Percentiles rank a stretch among this genome's conserved stretches.
Conservation (phyloP, 2,888 invertebrate species). For the Buathra laborator region DNA sequence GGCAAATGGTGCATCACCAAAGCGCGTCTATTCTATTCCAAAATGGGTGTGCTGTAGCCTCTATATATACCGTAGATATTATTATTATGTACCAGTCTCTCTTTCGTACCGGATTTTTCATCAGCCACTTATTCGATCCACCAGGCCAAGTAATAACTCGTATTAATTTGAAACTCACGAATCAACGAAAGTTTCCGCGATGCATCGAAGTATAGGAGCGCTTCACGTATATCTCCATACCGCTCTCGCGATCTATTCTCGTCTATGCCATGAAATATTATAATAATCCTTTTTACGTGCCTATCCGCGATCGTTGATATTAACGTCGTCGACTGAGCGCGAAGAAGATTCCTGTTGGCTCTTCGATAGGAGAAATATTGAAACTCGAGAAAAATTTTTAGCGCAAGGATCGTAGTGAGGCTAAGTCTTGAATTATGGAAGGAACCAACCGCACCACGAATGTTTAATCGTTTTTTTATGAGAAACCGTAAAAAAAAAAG, state of each 20-base stretch:
- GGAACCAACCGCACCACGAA: constrained; percentile 9
- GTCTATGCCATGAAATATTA: constrained; percentile 15
- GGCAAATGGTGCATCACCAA: constrained; percentile 79
- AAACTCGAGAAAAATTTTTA: neutral
- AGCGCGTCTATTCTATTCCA: constrained; percentile 73
- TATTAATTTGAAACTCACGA: constrained; percentile 74
- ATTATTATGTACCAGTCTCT: constrained; percentile 47
- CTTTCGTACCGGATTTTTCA: constrained; percentile 69
- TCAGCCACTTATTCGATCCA: constrained; percentile 77
- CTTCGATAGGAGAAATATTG: neutral
- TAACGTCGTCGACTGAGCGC: constrained; percentile 26
- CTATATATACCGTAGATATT: constrained; percentile 12
- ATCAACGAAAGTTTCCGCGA: constrained; percentile 67
- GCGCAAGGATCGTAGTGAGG: too few relatives aligned
- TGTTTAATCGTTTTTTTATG: constrained; percentile 3
- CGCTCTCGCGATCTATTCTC: constrained; percentile 42
- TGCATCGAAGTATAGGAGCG: constrained; percentile 55
- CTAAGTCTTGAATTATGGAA: neutral
- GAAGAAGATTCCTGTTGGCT: constrained; percentile 6
- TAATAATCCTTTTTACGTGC: constrained; percentile 19
- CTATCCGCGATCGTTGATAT: constrained; percentile 30
- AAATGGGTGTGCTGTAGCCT: constrained; percentile 51
- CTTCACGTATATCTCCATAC: neutral
- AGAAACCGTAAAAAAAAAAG: constrained; percentile 46
- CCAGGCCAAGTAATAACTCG: constrained; percentile 76